Evolutionary conservation across 2,113 vertebrate species (phyloP).

Genomic region (Alethe castanea): DNA sequence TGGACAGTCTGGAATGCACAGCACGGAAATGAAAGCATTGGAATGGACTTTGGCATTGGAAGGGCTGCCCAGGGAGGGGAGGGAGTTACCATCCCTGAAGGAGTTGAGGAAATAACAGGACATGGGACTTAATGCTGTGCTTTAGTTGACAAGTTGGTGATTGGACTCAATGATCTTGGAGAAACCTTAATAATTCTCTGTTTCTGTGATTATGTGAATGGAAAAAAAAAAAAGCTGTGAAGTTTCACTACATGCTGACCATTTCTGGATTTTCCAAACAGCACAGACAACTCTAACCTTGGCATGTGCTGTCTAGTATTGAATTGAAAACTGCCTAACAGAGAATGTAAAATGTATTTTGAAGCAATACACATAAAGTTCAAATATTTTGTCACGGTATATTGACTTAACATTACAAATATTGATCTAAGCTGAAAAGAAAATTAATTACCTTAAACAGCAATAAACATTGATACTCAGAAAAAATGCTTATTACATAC

Average conservation of each 20-base stretch:
- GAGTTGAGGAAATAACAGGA: background rate
- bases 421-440: background rate
- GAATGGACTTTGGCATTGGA: background rate
- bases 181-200: background rate
- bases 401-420: background rate
- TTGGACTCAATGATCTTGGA: background rate
- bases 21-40: fast-evolving
- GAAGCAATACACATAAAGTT: background rate
- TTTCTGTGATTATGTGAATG: background rate
- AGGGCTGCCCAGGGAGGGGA: background rate
- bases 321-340: background rate
- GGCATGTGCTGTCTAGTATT: background rate
- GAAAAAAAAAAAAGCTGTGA: background rate
- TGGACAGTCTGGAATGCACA: background rate
- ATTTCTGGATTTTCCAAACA: background rate
- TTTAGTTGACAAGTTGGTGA: background rate
- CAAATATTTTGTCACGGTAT: background rate
- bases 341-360: background rate
- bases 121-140: no score
- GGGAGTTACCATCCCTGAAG: no score
- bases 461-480: background rate
- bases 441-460: background rate
- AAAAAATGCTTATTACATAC: background rate
- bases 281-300: background rate
- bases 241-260: fast-evolving